phyloP scores from a whole-genome alignment of 2,797 vertebrate genomes.

The Sternarchorhynchus goeldii region DNA sequence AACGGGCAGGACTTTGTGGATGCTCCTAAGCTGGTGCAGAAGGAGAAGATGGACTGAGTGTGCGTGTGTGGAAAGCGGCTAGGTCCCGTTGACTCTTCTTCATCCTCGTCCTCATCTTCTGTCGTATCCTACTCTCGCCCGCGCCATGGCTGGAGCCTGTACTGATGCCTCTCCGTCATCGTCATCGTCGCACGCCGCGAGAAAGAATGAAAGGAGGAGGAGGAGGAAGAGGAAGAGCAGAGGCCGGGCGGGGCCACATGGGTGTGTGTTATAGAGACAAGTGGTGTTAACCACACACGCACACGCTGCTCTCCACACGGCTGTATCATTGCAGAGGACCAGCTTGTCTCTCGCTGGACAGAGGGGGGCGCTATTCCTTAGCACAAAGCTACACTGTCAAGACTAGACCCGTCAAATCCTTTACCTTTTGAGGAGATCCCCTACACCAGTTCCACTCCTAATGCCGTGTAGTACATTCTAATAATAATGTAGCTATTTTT shows the following conservation, averaged over 20 bases:
- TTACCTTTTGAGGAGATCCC: not conserved
- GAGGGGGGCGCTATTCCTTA: conserved; percentile 8
- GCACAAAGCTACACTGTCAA: conserved; percentile 9
- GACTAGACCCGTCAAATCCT: conserved; percentile 2
- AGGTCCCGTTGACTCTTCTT: conserved; percentile 75
- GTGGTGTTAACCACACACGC: conserved; percentile 22
- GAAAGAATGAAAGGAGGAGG: conserved; percentile 37
- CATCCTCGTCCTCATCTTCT: conserved; percentile 59
- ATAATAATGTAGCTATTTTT: no score
- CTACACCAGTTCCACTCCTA: not conserved
- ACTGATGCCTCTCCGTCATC: conserved; percentile 53
- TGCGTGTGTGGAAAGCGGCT: conserved; percentile 98
- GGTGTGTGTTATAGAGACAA: conserved; percentile 34
- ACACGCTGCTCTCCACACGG: conserved; percentile 68
- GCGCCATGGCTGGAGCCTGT: conserved; percentile 84
- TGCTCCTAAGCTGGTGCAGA: conserved; percentile 90
- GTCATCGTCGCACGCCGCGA: not conserved
- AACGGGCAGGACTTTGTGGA: conserved; percentile 96
- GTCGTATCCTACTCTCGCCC: conserved; percentile 58
- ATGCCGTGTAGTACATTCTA: no score
- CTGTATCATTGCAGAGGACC: conserved; percentile 33
- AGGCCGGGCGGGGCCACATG: conserved; percentile 30
- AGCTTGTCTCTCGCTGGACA: conserved; percentile 23
- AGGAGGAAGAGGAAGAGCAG: conserved; percentile 16
- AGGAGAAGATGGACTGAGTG: conserved; percentile 99